A percentile compares a stretch with the other conserved stretches of the same genome.
phyloP scores from a whole-genome alignment of 2,113 vertebrate species.

The Rissa tridactyla region DNA sequence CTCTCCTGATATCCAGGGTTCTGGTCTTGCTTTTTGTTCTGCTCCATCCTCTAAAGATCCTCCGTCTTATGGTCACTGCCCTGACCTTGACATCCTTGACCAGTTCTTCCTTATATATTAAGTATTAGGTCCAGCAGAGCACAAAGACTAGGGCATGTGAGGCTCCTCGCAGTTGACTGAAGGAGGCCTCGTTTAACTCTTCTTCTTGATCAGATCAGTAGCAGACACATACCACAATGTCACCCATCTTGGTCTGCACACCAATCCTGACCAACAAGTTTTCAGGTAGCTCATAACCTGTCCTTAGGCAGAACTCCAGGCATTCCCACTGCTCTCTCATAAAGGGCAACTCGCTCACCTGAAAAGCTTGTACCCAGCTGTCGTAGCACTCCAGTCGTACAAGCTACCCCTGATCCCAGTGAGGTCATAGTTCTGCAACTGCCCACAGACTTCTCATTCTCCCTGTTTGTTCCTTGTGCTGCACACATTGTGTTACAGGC shows the following conservation, averaged over 20 bases:
- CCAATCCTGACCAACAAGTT: neutral
- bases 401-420: neutral
- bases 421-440: neutral
- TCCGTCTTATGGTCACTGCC: neutral
- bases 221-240: neutral
- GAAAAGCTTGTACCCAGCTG: neutral
- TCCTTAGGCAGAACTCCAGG: neutral
- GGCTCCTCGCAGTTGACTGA: neutral
- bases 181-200: neutral
- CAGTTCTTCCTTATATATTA: neutral
- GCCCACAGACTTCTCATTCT: neutral
- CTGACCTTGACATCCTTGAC: neutral
- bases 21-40: neutral
- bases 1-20: neutral
- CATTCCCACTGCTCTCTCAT: neutral
- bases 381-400: fast-evolving
- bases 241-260: neutral
- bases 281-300: neutral
- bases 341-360: neutral
- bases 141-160: neutral
- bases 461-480: neutral
- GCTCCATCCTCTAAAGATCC: neutral
- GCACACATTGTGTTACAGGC: neutral
- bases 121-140: neutral
- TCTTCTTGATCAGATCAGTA: neutral